phyloP scores from a whole-genome alignment of 2,113 vertebrate genomes.

The Plecotus auritus region DNA sequence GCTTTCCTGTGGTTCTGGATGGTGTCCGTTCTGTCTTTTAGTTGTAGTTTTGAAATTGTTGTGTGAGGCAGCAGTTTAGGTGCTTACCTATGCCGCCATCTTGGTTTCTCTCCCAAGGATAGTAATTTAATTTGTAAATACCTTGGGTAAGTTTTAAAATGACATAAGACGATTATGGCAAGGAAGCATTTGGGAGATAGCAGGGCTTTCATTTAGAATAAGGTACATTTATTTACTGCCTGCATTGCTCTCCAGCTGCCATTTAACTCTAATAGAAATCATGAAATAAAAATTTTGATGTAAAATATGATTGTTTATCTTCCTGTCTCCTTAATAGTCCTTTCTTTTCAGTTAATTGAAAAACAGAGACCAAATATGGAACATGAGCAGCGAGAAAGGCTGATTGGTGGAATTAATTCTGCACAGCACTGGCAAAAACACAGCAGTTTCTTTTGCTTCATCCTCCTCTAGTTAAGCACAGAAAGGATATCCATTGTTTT shows the following conservation, averaged over 20 bases:
- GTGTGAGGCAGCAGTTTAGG: too few species aligned
- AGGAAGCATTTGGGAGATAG: conserved; percentile 17
- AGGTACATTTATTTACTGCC: conserved; percentile 16
- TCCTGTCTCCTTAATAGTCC: neutral
- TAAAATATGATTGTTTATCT: neutral
- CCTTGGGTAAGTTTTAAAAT: conserved; percentile 61
- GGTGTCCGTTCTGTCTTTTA: too few species aligned
- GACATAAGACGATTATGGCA: conserved; percentile 45
- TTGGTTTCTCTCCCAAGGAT: too few species aligned
- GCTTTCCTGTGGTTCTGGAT: too few species aligned
- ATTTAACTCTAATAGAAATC: neutral
- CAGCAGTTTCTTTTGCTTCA: neutral
- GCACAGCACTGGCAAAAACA: neutral
- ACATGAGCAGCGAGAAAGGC: neutral
- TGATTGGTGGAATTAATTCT: neutral
- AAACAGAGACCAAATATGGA: neutral
- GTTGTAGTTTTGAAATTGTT: too few species aligned
- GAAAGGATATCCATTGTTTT: neutral
- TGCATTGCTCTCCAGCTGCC: neutral
- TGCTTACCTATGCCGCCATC: too few species aligned
- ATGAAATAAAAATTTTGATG: conserved; percentile 1
- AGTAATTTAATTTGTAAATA: conserved; percentile 68
- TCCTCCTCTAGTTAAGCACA: neutral
- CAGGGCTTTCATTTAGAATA: conserved; percentile 47
- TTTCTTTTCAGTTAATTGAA: neutral